These are phyloP conservation scores for Montifringilla adamsi DNA, from an alignment of 2,113 vertebrate species.

Conservation along the genomic window DNA sequence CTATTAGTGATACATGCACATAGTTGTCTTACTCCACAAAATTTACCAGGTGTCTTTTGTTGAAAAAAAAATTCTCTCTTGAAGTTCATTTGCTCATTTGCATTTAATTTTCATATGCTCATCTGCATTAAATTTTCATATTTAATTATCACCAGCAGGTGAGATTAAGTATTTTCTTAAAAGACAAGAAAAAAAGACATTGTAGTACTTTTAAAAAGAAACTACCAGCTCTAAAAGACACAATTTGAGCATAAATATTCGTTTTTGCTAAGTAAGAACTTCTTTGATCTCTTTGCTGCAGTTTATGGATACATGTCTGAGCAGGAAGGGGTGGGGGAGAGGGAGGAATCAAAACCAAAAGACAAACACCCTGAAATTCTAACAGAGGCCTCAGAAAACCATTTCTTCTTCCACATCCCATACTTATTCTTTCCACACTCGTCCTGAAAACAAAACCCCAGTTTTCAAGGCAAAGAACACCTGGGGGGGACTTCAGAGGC, in stretches of 20 bases:
- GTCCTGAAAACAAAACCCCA: constrained; percentile 20
- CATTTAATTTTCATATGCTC: neutral
- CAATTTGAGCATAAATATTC: neutral
- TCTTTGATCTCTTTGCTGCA: neutral
- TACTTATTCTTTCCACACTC: neutral
- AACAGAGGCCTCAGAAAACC: neutral
- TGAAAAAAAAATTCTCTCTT: neutral
- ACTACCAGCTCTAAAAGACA: neutral
- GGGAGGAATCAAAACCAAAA: neutral
- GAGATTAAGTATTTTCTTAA: neutral
- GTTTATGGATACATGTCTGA: constrained; percentile 6
- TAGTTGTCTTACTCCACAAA: neutral
- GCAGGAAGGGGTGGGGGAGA: neutral
- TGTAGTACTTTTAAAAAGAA: neutral
- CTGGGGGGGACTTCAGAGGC: neutral
- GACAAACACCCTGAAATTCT: neutral
- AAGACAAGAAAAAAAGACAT: neutral
- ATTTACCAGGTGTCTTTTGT: neutral
- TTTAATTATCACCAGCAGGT: neutral
- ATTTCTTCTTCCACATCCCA: neutral
- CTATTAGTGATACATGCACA: neutral
- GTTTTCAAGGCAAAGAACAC: constrained; percentile 1
- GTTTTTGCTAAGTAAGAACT: neutral
- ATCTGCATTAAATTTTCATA: neutral
- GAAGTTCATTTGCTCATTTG: neutral